These are phyloP conservation scores for Aspidiotus rigidus DNA, from an alignment of 2,888 invertebrate species.

Conservation along the genomic window DNA sequence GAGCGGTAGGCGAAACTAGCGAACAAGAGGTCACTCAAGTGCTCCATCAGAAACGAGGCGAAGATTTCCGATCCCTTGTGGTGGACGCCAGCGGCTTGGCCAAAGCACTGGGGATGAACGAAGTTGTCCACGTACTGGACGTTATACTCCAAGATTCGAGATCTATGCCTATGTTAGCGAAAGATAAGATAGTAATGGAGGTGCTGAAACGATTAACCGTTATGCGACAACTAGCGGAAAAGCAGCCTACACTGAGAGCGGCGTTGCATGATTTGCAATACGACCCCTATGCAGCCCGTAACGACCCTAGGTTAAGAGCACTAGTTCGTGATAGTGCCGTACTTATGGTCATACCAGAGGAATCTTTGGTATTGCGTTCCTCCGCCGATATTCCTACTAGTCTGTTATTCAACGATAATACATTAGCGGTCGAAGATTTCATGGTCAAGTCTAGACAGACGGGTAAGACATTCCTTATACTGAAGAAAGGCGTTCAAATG, in stretches of 20 bases:
- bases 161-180: slow-evolving; percentile 50
- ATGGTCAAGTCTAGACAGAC: slow-evolving; percentile 41
- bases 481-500: slow-evolving; percentile 63
- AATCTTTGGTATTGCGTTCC: slow-evolving; percentile 48
- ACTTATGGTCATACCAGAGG: slow-evolving; percentile 58
- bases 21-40: slow-evolving; percentile 51
- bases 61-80: slow-evolving; percentile 47
- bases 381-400: slow-evolving; percentile 63
- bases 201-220: slow-evolving; percentile 60
- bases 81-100: slow-evolving; percentile 61
- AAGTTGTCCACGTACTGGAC: slow-evolving; percentile 52
- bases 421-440: slow-evolving; percentile 67
- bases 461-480: slow-evolving; percentile 50
- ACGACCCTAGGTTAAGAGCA: slow-evolving; percentile 59
- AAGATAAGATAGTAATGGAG: slow-evolving; percentile 53
- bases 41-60: slow-evolving; percentile 47
- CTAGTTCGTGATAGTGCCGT: slow-evolving; percentile 64
- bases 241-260: slow-evolving; percentile 53
- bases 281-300: slow-evolving; percentile 57
- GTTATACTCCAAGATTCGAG: slow-evolving; percentile 50
- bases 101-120: slow-evolving; percentile 57
- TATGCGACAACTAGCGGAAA: slow-evolving; percentile 61
- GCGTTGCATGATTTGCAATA: slow-evolving; percentile 56
- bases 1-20: slow-evolving; percentile 55
- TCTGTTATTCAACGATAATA: slow-evolving; percentile 58